Conservation (phyloP, 2,888 invertebrate genomes). For the Drosophila peninsularis region DNA sequence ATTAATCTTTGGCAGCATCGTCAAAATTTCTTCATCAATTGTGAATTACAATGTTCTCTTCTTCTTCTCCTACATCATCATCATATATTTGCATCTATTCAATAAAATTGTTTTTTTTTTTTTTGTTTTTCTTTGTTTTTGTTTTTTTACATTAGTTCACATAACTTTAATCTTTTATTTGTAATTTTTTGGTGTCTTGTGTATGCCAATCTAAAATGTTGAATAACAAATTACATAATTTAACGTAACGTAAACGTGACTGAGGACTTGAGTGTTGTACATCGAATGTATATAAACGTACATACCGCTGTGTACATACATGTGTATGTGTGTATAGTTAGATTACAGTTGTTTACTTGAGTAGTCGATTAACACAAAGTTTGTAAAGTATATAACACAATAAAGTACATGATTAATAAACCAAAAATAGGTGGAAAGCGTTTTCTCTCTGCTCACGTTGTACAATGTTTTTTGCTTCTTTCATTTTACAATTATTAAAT, state of each 20-base stretch:
- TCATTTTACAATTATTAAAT: constrained; percentile 32
- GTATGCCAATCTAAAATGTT: constrained; percentile 40
- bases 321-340: constrained; percentile 11
- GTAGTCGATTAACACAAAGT: constrained; percentile 39
- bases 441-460: constrained; percentile 63
- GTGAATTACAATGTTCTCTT: constrained; percentile 28
- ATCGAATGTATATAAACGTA: constrained; percentile 39
- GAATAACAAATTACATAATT: constrained; percentile 33
- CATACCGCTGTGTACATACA: constrained; percentile 2
- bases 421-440: constrained; percentile 66
- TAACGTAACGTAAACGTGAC: constrained; percentile 32
- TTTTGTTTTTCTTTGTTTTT: neutral
- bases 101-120: neutral
- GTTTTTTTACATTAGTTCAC: constrained; percentile 8
- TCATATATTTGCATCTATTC: neutral
- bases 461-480: constrained; percentile 38
- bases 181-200: constrained; percentile 47
- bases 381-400: constrained; percentile 52
- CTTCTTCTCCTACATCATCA: neutral
- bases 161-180: neutral
- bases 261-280: constrained; percentile 50
- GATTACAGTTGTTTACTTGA: constrained; percentile 16
- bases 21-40: constrained; percentile 48
- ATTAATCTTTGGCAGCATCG: constrained; percentile 76
- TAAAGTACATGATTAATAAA: constrained; percentile 55